phyloP scores from a whole-genome alignment of 2,888 invertebrate species.

The Leptinotarsa haldemani region DNA sequence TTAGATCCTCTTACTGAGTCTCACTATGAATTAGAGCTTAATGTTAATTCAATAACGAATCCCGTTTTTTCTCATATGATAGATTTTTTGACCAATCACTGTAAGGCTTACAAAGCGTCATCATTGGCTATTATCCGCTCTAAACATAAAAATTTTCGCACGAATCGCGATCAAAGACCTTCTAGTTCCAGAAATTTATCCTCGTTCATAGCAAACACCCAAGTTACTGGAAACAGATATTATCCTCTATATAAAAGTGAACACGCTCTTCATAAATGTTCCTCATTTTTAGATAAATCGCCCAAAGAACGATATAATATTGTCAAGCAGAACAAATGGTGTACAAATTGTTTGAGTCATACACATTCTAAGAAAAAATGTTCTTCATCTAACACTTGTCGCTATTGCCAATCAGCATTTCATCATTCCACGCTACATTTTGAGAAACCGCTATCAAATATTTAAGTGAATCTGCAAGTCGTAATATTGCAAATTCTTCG shows the following conservation, averaged over 20 bases:
- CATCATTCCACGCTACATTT: conserved; percentile 22
- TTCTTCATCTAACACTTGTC: conserved; percentile 15
- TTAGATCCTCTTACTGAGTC: background rate
- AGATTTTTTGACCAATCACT: background rate
- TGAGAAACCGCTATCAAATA: conserved; percentile 13
- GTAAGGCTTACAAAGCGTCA: background rate
- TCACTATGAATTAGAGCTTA: background rate
- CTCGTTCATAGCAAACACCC: background rate
- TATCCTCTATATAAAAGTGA: background rate
- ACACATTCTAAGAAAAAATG: conserved; percentile 3
- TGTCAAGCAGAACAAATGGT: background rate
- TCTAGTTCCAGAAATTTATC: background rate
- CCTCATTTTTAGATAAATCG: background rate
- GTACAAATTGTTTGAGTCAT: conserved; percentile 4
- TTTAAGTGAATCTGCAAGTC: background rate
- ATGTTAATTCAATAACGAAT: background rate
- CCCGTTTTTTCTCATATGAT: background rate
- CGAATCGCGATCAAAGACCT: background rate
- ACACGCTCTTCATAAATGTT: background rate
- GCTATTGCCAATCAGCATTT: conserved; percentile 11
- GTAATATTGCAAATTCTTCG: background rate
- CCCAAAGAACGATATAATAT: background rate
- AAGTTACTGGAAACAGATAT: background rate
- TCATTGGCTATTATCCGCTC: background rate
- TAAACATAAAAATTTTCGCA: background rate